Base-by-base conservation (phyloP, 2,797 vertebrate species). In the Rhodeus uyekii region DNA sequence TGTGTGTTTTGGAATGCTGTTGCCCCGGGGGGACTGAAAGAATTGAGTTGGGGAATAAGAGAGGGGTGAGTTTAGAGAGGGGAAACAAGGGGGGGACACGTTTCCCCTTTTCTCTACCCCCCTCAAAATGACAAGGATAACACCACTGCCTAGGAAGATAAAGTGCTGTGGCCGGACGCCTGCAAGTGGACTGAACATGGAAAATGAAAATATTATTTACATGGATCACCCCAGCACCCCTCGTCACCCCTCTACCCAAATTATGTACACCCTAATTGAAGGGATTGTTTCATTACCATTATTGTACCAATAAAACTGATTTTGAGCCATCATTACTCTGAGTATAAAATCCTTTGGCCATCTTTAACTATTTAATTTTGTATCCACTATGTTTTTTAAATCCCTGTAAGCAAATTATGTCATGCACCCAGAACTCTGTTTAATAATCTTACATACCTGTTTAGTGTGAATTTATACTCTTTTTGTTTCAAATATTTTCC, bases 21-120 rank as follows among this genome's bases (percentile, higher is more conserved):
- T 95, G 93, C 94, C 94, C 94, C 90, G 87, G 93, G 94, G 94
- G 95, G 91, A 89, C 90, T 91, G 93, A 92, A 90, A 90, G 91
- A 91, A 86, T 84, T 77, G 80, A 88, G 87, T 69, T 85, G 81
- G 83, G 84, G 87, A 87, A 88, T 87, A 88, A 88, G 86, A 88
- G 81, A 85, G 85, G 81, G 81, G 83, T 61, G 71, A 84, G 83
- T 87, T 88, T 84, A 84, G 88, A 91, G 90, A 88, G 50, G 83
- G 84, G 67, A 71, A 87, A 76, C 75, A 39, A 68, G 77, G 83
- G 60, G 48, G 83, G 82, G 90, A 80, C 85, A 88, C 87, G 1
- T 91, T 93, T 93, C 93, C 93, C 92, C 87, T 88, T 84, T 84
- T 75, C 85, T 82, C 83, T 86, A 75, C 58, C 89, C 88, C 76